Conservation (phyloP, 2,888 invertebrate species). For the Synanthedon myopaeformis region DNA sequence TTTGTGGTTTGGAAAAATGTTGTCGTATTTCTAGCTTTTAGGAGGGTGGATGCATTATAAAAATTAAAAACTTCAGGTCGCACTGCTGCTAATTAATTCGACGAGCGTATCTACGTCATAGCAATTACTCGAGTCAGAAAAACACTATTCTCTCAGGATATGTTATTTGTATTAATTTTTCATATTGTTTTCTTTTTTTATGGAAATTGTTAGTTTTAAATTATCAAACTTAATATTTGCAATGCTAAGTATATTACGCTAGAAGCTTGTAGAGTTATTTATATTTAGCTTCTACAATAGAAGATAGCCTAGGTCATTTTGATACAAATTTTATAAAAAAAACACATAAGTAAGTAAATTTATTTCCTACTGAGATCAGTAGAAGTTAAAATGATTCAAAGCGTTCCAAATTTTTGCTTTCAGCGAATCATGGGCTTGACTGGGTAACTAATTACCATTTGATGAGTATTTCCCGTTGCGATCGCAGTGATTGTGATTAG, state of each 20-base stretch:
- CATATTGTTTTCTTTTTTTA: neutral
- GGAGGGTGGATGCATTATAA: constrained; percentile 24
- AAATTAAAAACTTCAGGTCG: constrained; percentile 43
- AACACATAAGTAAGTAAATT: no score
- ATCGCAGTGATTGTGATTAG: constrained; percentile 27
- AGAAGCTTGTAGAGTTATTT: no score
- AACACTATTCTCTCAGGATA: constrained; percentile 37
- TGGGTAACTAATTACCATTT: neutral
- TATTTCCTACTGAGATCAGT: no score
- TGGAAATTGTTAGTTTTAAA: no score
- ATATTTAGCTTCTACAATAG: no score
- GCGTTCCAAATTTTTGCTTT: neutral
- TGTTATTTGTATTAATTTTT: constrained; percentile 9
- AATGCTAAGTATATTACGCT: no score
- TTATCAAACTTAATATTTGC: no score
- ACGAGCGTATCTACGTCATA: constrained; percentile 31
- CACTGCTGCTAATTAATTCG: constrained; percentile 46
- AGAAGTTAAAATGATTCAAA: neutral
- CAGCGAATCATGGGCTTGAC: no score
- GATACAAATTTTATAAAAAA: no score
- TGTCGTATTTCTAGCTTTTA: constrained; percentile 1
- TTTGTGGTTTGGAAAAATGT: constrained; percentile 32
- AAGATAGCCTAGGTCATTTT: no score
- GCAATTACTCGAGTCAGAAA: constrained; percentile 41
- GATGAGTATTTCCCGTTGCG: neutral